These are phyloP conservation scores for Ophraella communa DNA, from an alignment of 2,888 invertebrate species.

Conservation along the genomic window DNA sequence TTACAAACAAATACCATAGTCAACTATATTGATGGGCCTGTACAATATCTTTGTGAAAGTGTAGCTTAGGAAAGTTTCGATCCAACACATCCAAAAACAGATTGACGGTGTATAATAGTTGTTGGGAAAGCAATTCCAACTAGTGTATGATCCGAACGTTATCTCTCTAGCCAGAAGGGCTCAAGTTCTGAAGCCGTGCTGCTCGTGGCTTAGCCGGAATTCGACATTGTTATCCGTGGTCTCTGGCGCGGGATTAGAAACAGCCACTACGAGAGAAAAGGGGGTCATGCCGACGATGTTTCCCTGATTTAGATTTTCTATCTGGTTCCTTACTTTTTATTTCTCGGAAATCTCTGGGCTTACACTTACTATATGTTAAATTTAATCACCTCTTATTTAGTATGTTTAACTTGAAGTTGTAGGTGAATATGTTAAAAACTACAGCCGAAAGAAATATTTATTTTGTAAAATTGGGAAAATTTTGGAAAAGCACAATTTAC, in stretches of 20 bases:
- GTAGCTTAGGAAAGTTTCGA: slow-evolving; percentile 2
- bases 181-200: slow-evolving; percentile 35
- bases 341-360: slow-evolving; percentile 8
- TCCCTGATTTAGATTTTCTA: slow-evolving; percentile 20
- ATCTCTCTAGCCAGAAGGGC: slow-evolving; percentile 45
- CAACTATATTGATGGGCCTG: too few species aligned
- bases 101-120: slow-evolving; percentile 45
- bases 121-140: slow-evolving; percentile 45
- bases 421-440: too few species aligned
- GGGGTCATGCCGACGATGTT: slow-evolving; percentile 26
- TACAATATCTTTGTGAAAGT: background rate
- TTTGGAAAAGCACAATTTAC: too few species aligned
- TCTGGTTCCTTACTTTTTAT: slow-evolving; percentile 19
- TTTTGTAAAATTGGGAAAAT: too few species aligned
- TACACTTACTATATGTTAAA: background rate
- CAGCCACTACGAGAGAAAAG: slow-evolving; percentile 22
- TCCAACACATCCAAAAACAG: slow-evolving; percentile 33
- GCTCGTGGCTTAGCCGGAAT: slow-evolving; percentile 43
- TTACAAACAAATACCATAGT: too few species aligned
- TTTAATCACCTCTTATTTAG: background rate
- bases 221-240: slow-evolving; percentile 43
- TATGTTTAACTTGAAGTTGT: too few species aligned
- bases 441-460: too few species aligned
- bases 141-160: slow-evolving; percentile 44
- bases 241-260: slow-evolving; percentile 40